Evolutionary conservation across 2,797 vertebrate species (phyloP).

Genomic region (Tenualosa thibaudeaui): DNA sequence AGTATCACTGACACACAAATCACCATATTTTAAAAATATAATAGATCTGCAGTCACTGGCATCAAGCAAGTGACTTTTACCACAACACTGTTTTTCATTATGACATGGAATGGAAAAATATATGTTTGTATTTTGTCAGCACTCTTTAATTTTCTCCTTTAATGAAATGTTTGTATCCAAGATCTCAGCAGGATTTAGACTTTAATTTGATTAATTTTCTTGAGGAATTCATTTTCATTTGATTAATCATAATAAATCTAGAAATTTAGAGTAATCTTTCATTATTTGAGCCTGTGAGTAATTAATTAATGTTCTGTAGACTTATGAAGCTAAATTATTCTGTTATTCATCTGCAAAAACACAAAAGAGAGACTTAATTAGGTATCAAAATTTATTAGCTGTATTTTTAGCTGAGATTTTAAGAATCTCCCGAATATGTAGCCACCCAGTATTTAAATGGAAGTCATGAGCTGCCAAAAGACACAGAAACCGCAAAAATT

Average conservation of each 20-base stretch:
- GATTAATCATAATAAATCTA: constrained; percentile 52
- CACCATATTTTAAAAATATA: background rate
- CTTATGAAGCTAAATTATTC: background rate
- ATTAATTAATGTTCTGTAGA: constrained; percentile 32
- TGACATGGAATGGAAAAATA: background rate
- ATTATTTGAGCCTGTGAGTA: constrained; percentile 37
- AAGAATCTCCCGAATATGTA: constrained; percentile 23
- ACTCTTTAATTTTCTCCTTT: background rate
- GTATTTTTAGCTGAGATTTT: constrained; percentile 28
- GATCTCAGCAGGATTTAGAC: constrained; percentile 51
- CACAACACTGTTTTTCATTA: background rate
- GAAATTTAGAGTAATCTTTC: constrained; percentile 48
- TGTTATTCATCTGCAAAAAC: background rate
- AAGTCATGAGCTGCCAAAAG: background rate
- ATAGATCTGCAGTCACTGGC: background rate
- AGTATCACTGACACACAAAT: background rate
- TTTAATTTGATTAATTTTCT: constrained; percentile 51
- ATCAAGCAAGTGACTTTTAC: background rate
- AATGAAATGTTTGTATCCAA: constrained; percentile 15
- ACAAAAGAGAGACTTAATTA: background rate
- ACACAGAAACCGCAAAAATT: no score
- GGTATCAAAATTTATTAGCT: constrained; percentile 25
- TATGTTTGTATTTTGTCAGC: background rate
- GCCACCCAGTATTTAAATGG: background rate
- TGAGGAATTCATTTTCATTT: constrained; percentile 53